Percentiles rank a stretch among this genome's conserved stretches.
Evolutionary conservation across 2,113 vertebrate genomes (phyloP).

Genomic region (Oncorhynchus clarkii): DNA sequence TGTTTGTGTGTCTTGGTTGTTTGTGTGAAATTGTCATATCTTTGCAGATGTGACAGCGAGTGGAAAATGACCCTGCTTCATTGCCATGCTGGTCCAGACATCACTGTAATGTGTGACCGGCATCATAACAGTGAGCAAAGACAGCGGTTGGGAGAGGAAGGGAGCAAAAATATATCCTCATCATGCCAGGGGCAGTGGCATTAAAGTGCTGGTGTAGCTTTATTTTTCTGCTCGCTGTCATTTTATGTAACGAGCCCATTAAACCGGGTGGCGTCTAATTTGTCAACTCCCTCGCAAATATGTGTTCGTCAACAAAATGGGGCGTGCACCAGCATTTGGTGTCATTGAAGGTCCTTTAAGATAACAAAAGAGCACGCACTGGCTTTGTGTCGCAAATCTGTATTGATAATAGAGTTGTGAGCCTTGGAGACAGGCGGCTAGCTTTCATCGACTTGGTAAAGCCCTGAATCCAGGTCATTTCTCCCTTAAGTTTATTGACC

Average conservation of each 20-base stretch:
- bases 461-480: background rate
- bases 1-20: background rate
- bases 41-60: slow-evolving; percentile 43
- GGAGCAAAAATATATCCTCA: slow-evolving; percentile 28
- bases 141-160: background rate
- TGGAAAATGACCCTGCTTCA: slow-evolving; percentile 44
- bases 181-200: slow-evolving; percentile 13
- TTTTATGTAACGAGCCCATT: slow-evolving; percentile 54
- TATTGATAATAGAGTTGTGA: slow-evolving; percentile 20
- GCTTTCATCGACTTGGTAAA: background rate
- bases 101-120: slow-evolving; percentile 23
- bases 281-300: slow-evolving; percentile 25
- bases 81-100: slow-evolving; percentile 22
- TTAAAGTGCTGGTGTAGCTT: slow-evolving; percentile 20
- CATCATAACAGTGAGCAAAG: slow-evolving; percentile 42
- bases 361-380: slow-evolving; percentile 33
- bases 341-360: slow-evolving; percentile 51
- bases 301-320: slow-evolving; percentile 45
- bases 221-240: slow-evolving; percentile 46
- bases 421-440: background rate
- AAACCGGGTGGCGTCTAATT: slow-evolving; percentile 40
- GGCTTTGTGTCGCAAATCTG: slow-evolving; percentile 30
- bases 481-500: background rate
- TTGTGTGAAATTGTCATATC: slow-evolving; percentile 51
- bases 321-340: slow-evolving; percentile 15